Conservation (phyloP, 2,797 vertebrate genomes). For the Sebastes ruberrimus region DNA sequence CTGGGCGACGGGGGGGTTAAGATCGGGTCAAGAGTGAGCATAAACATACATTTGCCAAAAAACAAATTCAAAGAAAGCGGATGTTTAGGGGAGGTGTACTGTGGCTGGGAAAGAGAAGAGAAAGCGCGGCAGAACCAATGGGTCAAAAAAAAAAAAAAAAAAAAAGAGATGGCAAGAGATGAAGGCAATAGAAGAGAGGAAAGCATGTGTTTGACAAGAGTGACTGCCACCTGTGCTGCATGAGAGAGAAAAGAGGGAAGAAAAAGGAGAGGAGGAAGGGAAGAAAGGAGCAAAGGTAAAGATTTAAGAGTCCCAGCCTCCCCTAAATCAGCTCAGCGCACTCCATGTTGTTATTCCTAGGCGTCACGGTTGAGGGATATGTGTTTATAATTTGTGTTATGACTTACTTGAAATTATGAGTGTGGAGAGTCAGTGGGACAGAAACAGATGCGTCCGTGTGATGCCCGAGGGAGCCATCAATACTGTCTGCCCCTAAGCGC, state of each 20-base stretch:
- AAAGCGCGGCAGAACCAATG: background rate
- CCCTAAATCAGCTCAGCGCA: conserved; percentile 79
- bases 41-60: conserved; percentile 24
- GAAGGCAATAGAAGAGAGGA: conserved; percentile 21
- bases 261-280: conserved; percentile 29
- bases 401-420: conserved; percentile 85
- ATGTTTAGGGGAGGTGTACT: background rate
- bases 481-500: conserved; percentile 65
- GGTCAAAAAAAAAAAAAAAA: background rate
- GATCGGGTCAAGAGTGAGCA: conserved; percentile 62
- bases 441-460: conserved; percentile 81
- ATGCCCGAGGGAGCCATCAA: conserved; percentile 80
- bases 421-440: conserved; percentile 76
- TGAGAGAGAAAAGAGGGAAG: conserved; percentile 17
- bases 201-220: conserved; percentile 53
- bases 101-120: background rate
- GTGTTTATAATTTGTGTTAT: conserved; percentile 87
- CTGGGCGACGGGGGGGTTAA: conserved; percentile 53
- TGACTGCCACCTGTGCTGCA: conserved; percentile 63
- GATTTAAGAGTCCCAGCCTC: conserved; percentile 78
- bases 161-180: conserved; percentile 16
- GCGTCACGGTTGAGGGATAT: conserved; percentile 81
- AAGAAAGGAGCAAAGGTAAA: conserved; percentile 68
- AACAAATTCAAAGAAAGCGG: conserved; percentile 18
- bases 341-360: conserved; percentile 82